Evolutionary conservation across 2,113 vertebrate species (phyloP).

Genomic region (Laticauda colubrina): DNA sequence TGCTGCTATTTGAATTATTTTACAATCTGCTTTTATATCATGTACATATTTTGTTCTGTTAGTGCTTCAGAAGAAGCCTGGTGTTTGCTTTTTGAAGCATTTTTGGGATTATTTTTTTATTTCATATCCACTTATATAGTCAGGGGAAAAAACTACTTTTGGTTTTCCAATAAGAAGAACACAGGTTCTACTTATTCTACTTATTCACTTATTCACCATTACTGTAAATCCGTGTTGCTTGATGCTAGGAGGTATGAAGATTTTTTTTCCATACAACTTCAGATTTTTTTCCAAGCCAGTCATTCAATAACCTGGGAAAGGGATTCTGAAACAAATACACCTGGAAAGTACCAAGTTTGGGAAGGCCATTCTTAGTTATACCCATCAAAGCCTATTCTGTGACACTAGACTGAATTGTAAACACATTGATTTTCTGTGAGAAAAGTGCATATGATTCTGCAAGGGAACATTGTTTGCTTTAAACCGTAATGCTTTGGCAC

Average conservation of each 20-base stretch:
- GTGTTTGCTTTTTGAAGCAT: neutral
- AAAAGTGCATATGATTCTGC: neutral
- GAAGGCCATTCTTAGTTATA: neutral
- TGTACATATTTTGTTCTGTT: neutral
- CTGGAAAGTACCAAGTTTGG: neutral
- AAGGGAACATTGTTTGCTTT: neutral
- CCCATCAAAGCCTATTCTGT: neutral
- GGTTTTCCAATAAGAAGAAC: neutral
- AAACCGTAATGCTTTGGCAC: neutral
- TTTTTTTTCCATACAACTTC: neutral
- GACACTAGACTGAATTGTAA: neutral
- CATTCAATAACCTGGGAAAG: neutral
- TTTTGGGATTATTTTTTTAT: neutral
- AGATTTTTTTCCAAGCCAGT: neutral
- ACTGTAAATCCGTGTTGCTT: neutral
- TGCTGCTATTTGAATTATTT: neutral
- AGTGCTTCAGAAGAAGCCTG: neutral
- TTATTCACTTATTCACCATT: neutral
- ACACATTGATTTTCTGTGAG: neutral
- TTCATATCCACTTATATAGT: neutral
- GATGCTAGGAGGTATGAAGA: neutral
- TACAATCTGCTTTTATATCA: neutral
- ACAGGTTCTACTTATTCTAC: neutral
- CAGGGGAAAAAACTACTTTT: neutral
- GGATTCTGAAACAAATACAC: neutral